Conservation (phyloP, 2,113 vertebrate genomes). For the Odocoileus hemionus region DNA sequence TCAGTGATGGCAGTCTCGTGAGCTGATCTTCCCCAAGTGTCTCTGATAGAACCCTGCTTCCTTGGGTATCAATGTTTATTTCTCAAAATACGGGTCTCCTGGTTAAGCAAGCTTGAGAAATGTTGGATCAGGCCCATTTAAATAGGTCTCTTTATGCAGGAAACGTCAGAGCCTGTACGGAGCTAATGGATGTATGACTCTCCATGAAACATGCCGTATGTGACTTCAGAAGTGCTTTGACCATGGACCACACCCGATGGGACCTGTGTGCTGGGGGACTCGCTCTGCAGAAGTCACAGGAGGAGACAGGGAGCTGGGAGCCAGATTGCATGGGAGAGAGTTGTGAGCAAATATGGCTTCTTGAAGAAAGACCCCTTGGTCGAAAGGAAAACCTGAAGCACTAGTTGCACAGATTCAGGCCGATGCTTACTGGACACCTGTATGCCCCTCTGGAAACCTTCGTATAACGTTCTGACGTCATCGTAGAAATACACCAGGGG, state of each 20-base stretch:
- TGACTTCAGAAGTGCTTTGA: too few species aligned
- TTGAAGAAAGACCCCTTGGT: not conserved
- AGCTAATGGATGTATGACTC: not conserved
- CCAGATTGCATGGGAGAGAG: not conserved
- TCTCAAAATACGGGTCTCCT: not conserved
- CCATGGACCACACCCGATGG: not conserved
- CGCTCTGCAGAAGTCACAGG: not conserved
- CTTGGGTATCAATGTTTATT: not conserved
- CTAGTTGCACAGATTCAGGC: not conserved
- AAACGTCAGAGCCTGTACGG: not conserved
- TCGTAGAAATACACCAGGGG: conserved; percentile 83
- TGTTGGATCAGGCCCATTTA: fast-evolving
- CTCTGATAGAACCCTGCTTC: not conserved
- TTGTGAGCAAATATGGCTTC: not conserved
- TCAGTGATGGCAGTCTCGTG: not conserved
- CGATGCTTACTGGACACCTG: conserved; percentile 89
- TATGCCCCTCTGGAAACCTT: conserved; percentile 90
- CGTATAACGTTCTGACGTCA: conserved; percentile 89
- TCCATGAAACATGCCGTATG: fast-evolving
- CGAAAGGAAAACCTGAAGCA: not conserved
- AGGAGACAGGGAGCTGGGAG: not conserved
- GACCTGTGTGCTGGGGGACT: not conserved
- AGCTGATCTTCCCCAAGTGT: not conserved
- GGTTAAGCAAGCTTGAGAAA: not conserved
- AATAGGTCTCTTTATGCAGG: not conserved